Base-by-base conservation (phyloP, 2,888 invertebrate species). In the Mycalesis mineus region DNA sequence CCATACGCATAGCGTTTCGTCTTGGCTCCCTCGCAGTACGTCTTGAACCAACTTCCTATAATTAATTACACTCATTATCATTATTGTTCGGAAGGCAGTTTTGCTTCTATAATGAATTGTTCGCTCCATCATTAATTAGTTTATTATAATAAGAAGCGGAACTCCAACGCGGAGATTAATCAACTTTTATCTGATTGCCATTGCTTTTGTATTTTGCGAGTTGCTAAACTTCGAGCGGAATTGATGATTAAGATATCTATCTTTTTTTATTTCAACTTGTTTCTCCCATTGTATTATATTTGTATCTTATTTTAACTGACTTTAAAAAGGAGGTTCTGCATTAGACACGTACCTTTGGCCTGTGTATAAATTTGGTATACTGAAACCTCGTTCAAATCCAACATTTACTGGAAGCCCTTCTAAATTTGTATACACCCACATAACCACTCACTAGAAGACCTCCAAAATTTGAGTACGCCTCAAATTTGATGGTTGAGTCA, bases 11-110 rank as follows among this genome's bases (percentile, higher is more conserved):
- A 33, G n/a, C n/a, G 13, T 33, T 7, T 9, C 7, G 8, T 33
- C 31, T 4, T 7, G n/a, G 13, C n/a, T 42, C 22, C 77, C 74
- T 76, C 77, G 71, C 77, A 72, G 80, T 83, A 80, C 86, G 84
- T 86, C 87, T 88, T 82, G 81, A 85, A 84, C 80, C 81, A 86
- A 88, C 85, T 89, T 88, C 85, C 87, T 81, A 88, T 88, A 89
- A 89, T 89, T 89, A 88, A 89, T 89, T 88, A 89, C 81, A 82
- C 88, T 88, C 88, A 89, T 89, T 89, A 89, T 88, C 88, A 88
- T 89, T 88, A 89, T 88, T 88, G 89, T 89, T 89, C 83, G 79
- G 84, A 88, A 87, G 88, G 88, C 88, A 89, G 88, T 89, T 88
- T 84, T 86, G 88, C 88, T 82, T 80, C 88, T 86, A 88, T 89